phyloP scores from a whole-genome alignment of 1,140 invertebrate genomes.

The Orchesella cincta region DNA sequence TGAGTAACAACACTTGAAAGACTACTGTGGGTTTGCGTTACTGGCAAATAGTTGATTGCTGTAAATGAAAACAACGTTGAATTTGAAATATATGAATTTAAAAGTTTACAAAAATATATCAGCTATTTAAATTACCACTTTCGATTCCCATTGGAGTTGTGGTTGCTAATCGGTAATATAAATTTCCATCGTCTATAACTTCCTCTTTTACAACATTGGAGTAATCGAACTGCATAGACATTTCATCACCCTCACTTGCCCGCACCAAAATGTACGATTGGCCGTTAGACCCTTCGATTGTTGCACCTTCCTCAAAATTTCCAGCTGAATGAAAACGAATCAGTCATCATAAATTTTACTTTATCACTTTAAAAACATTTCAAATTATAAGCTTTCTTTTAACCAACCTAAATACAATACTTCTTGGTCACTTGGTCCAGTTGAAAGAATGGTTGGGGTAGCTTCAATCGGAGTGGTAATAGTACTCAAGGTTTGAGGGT shows the following conservation, averaged over 20 bases:
- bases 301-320: neutral
- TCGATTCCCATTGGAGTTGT: neutral
- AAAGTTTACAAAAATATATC: neutral
- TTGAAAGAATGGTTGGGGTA: neutral
- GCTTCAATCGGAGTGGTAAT: neutral
- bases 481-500: neutral
- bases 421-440: neutral
- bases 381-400: neutral
- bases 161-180: neutral
- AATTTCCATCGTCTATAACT: neutral
- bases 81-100: neutral
- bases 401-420: constrained; percentile 6
- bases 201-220: neutral
- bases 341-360: neutral
- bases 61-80: neutral
- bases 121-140: neutral
- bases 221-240: neutral
- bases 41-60: neutral
- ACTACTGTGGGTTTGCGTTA: neutral
- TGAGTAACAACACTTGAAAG: neutral
- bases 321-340: neutral
- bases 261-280: constrained; percentile 2
- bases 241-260: neutral
- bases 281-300: neutral
- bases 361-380: neutral